Conservation (phyloP, 1,140 invertebrate species). For the Eriocheir sinensis region DNA sequence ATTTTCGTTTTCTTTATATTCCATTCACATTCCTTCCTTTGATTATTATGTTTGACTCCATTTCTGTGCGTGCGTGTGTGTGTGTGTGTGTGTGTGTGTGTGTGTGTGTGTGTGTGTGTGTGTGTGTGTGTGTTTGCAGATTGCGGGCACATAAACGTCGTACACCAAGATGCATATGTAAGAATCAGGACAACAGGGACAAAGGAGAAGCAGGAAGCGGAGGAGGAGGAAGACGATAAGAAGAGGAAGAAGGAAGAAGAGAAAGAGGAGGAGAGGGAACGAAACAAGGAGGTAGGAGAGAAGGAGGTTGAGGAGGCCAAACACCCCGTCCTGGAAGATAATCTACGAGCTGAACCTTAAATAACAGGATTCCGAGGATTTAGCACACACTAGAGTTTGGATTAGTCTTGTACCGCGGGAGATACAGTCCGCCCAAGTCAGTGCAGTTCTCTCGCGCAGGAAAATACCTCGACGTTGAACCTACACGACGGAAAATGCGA, state of each 20-base stretch:
- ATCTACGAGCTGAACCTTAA: neutral
- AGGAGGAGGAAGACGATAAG: no score
- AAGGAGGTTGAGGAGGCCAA: neutral
- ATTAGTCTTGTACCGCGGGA: neutral
- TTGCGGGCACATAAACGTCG: no score
- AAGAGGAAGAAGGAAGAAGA: no score
- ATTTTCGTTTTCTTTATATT: no score
- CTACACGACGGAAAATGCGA: neutral
- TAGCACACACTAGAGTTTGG: constrained; percentile 11
- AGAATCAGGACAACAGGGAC: no score
- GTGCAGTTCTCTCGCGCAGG: neutral
- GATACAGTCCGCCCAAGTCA: neutral
- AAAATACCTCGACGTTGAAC: neutral
- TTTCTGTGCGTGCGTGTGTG: neutral
- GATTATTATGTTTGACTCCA: neutral
- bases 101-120: constrained; percentile 22
- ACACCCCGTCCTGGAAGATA: neutral
- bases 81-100: constrained; percentile 22
- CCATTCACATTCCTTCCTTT: no score
- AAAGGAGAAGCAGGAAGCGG: no score
- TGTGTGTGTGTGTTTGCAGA: constrained; percentile 11
- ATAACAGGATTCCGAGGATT: neutral
- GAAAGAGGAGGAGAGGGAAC: neutral
- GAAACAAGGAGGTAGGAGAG: neutral
- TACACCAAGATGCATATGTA: no score